Conservation (phyloP, 2,888 invertebrate species). For the Tromatobia lineatoria region DNA sequence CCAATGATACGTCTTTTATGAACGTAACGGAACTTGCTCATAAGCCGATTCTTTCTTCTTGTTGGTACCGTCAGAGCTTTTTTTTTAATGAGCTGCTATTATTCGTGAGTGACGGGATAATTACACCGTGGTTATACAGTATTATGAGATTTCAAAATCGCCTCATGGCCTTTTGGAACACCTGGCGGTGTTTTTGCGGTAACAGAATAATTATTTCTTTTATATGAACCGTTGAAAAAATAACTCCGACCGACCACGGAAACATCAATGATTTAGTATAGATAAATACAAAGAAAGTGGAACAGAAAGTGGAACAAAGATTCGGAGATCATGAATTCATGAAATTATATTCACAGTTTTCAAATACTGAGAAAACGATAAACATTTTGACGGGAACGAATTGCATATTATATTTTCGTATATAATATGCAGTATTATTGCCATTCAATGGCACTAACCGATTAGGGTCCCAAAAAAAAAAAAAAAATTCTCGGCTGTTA, state of each 20-base stretch:
- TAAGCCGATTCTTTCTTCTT: constrained; percentile 26
- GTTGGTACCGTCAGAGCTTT: constrained; percentile 1
- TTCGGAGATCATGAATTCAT: background rate
- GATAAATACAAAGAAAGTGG: no score
- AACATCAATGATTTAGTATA: no score
- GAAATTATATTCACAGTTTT: background rate
- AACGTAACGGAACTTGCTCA: constrained; percentile 25
- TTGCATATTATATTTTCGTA: no score
- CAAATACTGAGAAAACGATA: background rate
- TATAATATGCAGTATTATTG: no score
- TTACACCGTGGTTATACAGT: constrained; percentile 3
- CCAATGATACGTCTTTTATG: constrained; percentile 43
- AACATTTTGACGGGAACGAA: no score
- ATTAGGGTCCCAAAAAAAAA: no score
- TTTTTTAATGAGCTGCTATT: constrained; percentile 5
- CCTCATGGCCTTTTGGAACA: background rate
- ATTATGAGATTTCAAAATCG: constrained; percentile 4
- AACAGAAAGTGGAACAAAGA: no score
- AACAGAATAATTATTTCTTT: background rate
- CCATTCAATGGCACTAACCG: no score
- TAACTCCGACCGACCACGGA: no score
- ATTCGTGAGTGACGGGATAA: constrained; percentile 13
- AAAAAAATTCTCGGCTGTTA: no score
- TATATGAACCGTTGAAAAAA: background rate
- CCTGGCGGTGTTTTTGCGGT: background rate